Evolutionary conservation across 2,888 invertebrate genomes (phyloP).

Genomic region (Labia minor): DNA sequence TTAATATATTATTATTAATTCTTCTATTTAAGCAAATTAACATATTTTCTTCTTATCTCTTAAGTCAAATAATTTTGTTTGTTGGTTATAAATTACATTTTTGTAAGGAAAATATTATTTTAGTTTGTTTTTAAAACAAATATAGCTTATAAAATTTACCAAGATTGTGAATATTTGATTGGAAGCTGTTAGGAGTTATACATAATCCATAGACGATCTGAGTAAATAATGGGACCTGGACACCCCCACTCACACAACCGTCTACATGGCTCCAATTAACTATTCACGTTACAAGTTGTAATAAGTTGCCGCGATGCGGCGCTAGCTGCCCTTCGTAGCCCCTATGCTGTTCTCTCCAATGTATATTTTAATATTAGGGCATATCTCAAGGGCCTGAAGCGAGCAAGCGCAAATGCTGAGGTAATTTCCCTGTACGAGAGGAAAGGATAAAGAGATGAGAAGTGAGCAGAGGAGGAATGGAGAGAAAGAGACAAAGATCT

Average conservation of each 20-base stretch:
- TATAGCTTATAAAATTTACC: background rate
- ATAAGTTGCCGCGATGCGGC: conserved; percentile 1
- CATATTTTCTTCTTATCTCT: no score
- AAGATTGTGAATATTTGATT: background rate
- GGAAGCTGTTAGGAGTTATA: background rate
- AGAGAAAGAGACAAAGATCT: conserved; percentile 8
- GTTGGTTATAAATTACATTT: no score
- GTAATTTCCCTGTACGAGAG: conserved; percentile 3
- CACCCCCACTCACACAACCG: background rate
- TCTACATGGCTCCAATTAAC: background rate
- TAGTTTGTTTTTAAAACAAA: background rate
- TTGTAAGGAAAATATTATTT: no score
- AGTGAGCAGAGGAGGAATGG: conserved; percentile 15
- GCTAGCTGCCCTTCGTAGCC: background rate
- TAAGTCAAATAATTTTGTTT: no score
- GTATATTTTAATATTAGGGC: conserved; percentile 2
- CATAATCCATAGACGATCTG: background rate
- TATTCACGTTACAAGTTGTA: conserved; percentile 7
- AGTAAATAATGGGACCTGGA: background rate
- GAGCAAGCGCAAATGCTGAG: conserved; percentile 13
- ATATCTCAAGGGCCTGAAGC: background rate
- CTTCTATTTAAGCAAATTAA: no score
- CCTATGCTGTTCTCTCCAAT: background rate
- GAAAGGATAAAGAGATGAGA: background rate
- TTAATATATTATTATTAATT: no score